These are phyloP conservation scores for Monochamus saltuarius DNA, from an alignment of 1,140 invertebrate species.

Conservation along the genomic window DNA sequence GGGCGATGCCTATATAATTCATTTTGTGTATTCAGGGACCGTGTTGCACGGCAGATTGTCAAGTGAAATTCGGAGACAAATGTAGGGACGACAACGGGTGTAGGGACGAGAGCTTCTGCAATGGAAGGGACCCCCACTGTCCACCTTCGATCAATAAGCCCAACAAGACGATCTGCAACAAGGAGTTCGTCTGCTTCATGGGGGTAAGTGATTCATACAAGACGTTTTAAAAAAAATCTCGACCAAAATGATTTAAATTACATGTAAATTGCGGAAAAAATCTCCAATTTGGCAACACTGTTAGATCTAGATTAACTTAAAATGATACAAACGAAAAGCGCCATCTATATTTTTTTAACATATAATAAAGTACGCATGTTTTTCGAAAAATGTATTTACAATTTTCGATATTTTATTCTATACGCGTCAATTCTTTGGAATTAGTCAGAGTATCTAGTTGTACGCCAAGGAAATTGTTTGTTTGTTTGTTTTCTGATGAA, in stretches of 20 bases:
- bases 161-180: constrained; percentile 92
- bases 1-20: background rate
- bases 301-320: no score
- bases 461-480: background rate
- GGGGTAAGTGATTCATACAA: constrained; percentile 66
- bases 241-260: no score
- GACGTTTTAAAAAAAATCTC: background rate
- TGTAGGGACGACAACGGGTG: constrained; percentile 95
- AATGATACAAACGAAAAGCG: no score
- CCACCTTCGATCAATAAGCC: constrained; percentile 90
- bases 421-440: no score
- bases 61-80: constrained; percentile 80
- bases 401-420: background rate
- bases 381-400: no score
- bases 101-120: constrained; percentile 85
- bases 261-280: no score
- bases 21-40: constrained; percentile 72
- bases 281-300: no score
- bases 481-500: background rate
- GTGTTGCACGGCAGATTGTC: constrained; percentile 89
- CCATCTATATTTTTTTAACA: no score
- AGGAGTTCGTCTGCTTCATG: constrained; percentile 93
- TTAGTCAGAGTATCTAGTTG: no score
- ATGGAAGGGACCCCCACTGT: constrained; percentile 80
- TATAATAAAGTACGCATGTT: no score